These are phyloP conservation scores for Pogonocherus hispidulus DNA, from an alignment of 2,888 invertebrate genomes.

Conservation along the genomic window DNA sequence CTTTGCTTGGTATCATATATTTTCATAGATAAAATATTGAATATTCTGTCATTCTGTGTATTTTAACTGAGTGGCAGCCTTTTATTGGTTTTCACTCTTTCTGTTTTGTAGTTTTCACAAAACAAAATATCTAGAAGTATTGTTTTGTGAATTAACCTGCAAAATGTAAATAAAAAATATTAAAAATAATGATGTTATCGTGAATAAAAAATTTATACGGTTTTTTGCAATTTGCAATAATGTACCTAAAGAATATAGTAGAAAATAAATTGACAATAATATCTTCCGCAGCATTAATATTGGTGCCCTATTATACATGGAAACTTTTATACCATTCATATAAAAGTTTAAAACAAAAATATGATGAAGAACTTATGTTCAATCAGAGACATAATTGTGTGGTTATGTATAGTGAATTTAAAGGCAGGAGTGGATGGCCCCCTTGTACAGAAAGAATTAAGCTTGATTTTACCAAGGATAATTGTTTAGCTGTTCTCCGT, in stretches of 20 bases:
- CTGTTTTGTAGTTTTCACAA: too few species aligned
- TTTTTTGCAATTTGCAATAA: neutral
- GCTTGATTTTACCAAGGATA: constrained; percentile 38
- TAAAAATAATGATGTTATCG: too few species aligned
- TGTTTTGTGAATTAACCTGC: too few species aligned
- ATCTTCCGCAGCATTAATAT: constrained; percentile 39
- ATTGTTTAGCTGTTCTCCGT: constrained; percentile 48
- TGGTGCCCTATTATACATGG: constrained; percentile 53
- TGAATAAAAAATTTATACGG: too few species aligned
- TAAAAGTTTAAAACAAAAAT: constrained; percentile 45
- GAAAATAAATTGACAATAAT: constrained; percentile 36
- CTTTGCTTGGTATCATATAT: too few species aligned
- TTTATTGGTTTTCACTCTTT: too few species aligned
- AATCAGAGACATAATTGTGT: constrained; percentile 60
- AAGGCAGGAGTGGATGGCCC: constrained; percentile 57
- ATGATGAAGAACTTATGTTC: constrained; percentile 51
- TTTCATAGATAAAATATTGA: too few species aligned
- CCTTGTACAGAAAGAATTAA: constrained; percentile 33
- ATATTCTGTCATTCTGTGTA: too few species aligned
- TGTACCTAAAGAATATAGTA: constrained; percentile 13
- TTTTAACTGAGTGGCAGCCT: too few species aligned
- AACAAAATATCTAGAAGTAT: too few species aligned
- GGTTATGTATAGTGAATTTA: constrained; percentile 54
- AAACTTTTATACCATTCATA: constrained; percentile 51
- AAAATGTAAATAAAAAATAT: too few species aligned